Percentiles rank a stretch among this genome's conserved stretches.
Conservation (phyloP, 2,888 invertebrate genomes). For the Heliconius cydno region DNA sequence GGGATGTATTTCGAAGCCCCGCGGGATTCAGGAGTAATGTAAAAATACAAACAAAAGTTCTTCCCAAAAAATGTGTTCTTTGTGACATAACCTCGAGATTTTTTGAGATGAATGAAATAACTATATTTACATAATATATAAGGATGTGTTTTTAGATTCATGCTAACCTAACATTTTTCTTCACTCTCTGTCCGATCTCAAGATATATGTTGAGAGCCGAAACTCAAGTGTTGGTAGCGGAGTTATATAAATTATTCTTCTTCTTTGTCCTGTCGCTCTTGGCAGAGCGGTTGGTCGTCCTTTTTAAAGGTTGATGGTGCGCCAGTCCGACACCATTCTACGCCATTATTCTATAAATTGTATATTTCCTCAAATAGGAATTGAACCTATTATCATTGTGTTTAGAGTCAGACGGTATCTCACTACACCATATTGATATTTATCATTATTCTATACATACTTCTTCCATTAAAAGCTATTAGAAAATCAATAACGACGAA, state of each 20-base stretch:
- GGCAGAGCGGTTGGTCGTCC: too few relatives aligned
- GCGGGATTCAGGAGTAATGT: background rate
- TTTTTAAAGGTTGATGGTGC: too few relatives aligned
- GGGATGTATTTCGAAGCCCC: background rate
- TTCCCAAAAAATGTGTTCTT: background rate
- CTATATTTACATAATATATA: background rate
- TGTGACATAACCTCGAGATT: too few relatives aligned
- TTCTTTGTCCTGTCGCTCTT: too few relatives aligned
- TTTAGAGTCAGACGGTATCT: too few relatives aligned
- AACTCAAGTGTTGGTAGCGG: background rate
- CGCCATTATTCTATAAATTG: too few relatives aligned
- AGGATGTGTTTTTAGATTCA: background rate
- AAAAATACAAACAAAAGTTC: background rate
- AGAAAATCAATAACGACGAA: background rate
- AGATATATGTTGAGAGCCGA: background rate
- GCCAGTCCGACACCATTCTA: too few relatives aligned
- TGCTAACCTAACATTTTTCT: too few relatives aligned
- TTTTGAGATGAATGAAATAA: background rate
- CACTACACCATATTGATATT: background rate
- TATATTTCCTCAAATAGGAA: background rate
- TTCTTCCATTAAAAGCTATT: background rate
- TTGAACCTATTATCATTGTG: background rate
- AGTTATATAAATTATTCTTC: background rate
- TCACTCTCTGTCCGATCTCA: too few relatives aligned
- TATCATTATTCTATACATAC: background rate